phyloP scores from a whole-genome alignment of 2,797 vertebrate genomes.

The Neomorphus geoffroyi region DNA sequence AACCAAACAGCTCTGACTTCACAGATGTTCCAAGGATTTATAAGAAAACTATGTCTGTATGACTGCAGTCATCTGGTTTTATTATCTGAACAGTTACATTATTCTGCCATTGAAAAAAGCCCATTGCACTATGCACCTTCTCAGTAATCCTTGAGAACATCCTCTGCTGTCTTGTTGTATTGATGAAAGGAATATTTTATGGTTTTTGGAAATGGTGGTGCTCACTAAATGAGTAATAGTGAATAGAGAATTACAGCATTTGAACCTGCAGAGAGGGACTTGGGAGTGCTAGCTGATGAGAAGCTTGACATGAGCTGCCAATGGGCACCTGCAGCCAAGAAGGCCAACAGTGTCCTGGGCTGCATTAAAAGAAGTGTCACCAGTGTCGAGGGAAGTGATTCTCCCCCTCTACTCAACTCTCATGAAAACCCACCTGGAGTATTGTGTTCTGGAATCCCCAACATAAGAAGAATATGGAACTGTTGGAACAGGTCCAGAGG shows the following conservation, averaged over 20 bases:
- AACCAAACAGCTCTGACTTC: background rate
- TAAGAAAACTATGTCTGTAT: background rate
- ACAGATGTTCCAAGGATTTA: background rate
- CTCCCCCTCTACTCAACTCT: no score
- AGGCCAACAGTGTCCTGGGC: no score
- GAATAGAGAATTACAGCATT: background rate
- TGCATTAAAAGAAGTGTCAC: no score
- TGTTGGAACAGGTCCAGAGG: no score
- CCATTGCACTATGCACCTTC: background rate
- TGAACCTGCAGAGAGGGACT: background rate
- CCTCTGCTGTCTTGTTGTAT: background rate
- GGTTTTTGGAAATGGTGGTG: background rate
- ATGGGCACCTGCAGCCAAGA: no score
- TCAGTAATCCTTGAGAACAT: background rate
- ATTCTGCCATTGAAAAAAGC: background rate
- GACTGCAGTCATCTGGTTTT: background rate
- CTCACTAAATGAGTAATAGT: background rate
- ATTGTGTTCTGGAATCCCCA: no score
- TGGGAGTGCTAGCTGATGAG: no score
- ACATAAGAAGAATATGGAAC: no score
- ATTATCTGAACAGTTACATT: background rate
- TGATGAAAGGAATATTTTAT: background rate
- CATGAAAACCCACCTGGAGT: no score
- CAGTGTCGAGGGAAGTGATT: no score
- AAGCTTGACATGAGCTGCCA: no score